phyloP scores from a whole-genome alignment of 2,113 vertebrate species.

The rat (Rattus norvegicus) region DNA sequence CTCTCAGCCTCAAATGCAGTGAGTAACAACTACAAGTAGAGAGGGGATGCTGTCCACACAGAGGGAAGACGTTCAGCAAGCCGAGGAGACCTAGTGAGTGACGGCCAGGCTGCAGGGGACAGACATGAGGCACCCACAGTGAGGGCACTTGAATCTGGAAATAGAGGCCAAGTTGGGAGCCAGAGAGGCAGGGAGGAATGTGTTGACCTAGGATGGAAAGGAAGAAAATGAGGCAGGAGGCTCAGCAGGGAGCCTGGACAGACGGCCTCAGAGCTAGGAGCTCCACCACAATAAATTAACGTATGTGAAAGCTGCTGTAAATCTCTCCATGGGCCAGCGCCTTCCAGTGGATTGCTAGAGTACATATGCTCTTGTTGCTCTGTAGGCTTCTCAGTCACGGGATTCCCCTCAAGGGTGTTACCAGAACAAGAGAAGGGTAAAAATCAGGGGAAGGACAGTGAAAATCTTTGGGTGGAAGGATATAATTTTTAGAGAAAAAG shows the following conservation, averaged over 20 bases:
- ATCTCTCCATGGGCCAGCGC: not conserved
- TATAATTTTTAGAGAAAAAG: not conserved
- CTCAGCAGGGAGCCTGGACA: not conserved
- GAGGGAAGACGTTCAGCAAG: rapidly evolving
- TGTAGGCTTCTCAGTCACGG: not conserved
- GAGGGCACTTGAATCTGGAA: not conserved
- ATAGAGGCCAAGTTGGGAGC: not conserved
- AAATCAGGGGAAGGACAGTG: not conserved
- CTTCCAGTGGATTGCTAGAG: too few relatives aligned
- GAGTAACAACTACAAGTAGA: not conserved
- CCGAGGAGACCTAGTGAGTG: not conserved
- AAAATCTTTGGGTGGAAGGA: not conserved
- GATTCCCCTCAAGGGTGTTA: not conserved
- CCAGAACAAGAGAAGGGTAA: not conserved
- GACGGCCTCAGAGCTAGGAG: not conserved
- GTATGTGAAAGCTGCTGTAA: not conserved
- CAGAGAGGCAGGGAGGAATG: not conserved
- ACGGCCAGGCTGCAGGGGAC: not conserved
- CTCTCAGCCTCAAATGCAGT: not conserved
- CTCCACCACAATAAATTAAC: not conserved
- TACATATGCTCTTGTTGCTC: not conserved
- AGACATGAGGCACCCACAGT: not conserved
- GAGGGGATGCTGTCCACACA: not conserved
- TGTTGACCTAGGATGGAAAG: not conserved
- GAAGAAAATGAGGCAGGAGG: not conserved